A percentile compares a stretch with the other conserved stretches of the same genome.
These are phyloP conservation scores for Odontamblyopus lacepedii DNA, from an alignment of 2,797 vertebrate species.

Conservation along the genomic window DNA sequence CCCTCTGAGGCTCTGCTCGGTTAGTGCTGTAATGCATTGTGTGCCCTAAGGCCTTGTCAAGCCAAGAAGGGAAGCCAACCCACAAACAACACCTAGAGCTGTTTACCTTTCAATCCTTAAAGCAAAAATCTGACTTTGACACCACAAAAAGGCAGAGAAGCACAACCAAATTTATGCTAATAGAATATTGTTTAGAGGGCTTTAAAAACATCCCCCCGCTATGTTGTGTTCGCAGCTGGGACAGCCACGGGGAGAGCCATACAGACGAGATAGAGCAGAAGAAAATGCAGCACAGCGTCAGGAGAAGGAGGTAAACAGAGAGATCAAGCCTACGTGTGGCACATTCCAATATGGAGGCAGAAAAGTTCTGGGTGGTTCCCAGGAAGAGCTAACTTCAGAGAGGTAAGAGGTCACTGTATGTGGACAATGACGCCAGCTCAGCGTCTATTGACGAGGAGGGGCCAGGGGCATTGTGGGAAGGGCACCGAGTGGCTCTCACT, in stretches of 20 bases:
- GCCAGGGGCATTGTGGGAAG: constrained; percentile 84
- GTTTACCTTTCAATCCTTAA: constrained; percentile 73
- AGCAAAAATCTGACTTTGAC: constrained; percentile 76
- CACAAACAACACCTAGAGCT: constrained; percentile 70
- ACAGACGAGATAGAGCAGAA: constrained; percentile 58
- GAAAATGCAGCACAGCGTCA: constrained; percentile 52
- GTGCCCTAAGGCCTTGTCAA: constrained; percentile 70
- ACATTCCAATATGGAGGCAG: constrained; percentile 77
- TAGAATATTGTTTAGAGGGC: constrained; percentile 77
- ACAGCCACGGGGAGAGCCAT: constrained; percentile 65
- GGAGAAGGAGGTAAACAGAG: constrained; percentile 64
- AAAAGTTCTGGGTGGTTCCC: constrained; percentile 80
- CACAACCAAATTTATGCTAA: constrained; percentile 78
- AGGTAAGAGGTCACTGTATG: constrained; percentile 86
- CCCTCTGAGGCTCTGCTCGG: constrained; percentile 69
- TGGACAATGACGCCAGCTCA: constrained; percentile 84
- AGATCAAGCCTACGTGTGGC: constrained; percentile 74
- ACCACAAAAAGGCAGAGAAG: constrained; percentile 58
- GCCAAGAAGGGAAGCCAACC: constrained; percentile 67
- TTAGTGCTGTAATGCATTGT: constrained; percentile 62
- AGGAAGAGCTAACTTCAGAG: constrained; percentile 77
- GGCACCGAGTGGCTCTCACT: constrained; percentile 77
- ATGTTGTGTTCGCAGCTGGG: constrained; percentile 63
- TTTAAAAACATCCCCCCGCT: constrained; percentile 54
- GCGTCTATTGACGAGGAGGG: constrained; percentile 83